Evolutionary conservation across 2,797 vertebrate species (phyloP).

Genomic region (Lepidocolaptes lacrymiger): DNA sequence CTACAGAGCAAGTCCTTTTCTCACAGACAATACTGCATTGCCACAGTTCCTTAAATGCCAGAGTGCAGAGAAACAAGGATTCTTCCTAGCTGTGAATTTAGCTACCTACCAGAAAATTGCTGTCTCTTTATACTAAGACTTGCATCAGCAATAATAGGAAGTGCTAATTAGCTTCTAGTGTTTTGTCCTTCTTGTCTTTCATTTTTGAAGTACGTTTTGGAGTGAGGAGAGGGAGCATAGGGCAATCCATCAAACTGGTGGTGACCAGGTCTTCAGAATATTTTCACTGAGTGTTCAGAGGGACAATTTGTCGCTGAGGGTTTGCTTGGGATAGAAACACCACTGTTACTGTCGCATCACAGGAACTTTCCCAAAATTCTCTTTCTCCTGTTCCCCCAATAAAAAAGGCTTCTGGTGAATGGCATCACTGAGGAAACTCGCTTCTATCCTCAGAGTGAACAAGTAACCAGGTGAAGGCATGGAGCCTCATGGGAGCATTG

Average conservation of each 20-base stretch:
- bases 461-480: not conserved
- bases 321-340: not conserved
- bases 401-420: not conserved
- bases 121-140: not conserved
- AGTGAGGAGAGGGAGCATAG: not conserved
- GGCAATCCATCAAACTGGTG: not conserved
- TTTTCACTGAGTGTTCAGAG: not conserved
- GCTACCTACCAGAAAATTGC: not conserved
- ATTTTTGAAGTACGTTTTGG: not conserved
- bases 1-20: not conserved
- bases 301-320: rapidly evolving
- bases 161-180: not conserved
- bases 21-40: not conserved
- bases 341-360: not conserved
- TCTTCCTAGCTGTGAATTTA: not conserved
- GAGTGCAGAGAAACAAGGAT: not conserved
- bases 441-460: not conserved
- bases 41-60: not conserved
- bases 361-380: not conserved
- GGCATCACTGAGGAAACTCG: not conserved
- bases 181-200: not conserved
- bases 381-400: not conserved
- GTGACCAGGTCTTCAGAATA: not conserved
- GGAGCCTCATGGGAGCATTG: not conserved
- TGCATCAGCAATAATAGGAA: not conserved